Percentiles rank a stretch among this genome's conserved stretches.
These are phyloP conservation scores for Argyrosomus japonicus DNA, from an alignment of 2,113 vertebrate species.

Conservation along the genomic window DNA sequence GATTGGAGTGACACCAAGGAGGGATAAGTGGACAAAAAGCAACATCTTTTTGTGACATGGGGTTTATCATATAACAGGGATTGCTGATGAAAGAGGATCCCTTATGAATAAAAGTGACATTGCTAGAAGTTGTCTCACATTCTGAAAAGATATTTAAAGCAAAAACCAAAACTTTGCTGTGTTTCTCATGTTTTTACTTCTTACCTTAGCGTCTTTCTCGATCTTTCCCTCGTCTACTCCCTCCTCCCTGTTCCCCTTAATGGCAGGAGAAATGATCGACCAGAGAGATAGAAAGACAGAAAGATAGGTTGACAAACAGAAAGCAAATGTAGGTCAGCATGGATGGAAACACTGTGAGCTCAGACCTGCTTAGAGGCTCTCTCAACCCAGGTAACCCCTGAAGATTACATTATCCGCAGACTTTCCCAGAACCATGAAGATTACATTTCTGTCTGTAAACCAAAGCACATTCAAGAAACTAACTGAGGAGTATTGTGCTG, in stretches of 20 bases:
- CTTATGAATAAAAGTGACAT: too few species aligned
- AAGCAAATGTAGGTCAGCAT: slow-evolving; percentile 45
- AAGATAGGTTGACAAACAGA: slow-evolving; percentile 31
- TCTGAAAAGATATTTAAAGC: too few species aligned
- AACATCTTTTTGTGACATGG: too few species aligned
- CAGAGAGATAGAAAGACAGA: slow-evolving; percentile 18
- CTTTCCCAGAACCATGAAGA: slow-evolving; percentile 14
- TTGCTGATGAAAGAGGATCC: too few species aligned
- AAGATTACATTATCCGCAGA: slow-evolving; percentile 47
- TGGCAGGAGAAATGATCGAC: background rate
- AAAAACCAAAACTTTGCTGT: background rate
- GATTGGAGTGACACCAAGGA: too few species aligned
- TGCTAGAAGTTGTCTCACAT: too few species aligned
- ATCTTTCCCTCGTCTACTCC: slow-evolving; percentile 86
- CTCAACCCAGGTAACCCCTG: slow-evolving; percentile 41
- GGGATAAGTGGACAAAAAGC: too few species aligned
- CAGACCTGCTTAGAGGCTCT: slow-evolving; percentile 4
- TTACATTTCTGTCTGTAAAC: slow-evolving; percentile 54
- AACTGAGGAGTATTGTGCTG: background rate
- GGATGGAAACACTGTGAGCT: slow-evolving; percentile 34
- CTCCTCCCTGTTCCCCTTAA: slow-evolving; percentile 89
- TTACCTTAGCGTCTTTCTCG: slow-evolving; percentile 95
- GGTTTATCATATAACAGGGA: too few species aligned
- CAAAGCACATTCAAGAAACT: slow-evolving; percentile 37
- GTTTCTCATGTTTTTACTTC: background rate